A percentile compares a stretch with the other conserved stretches of the same genome.
phyloP scores from a whole-genome alignment of 2,113 vertebrate species.

The Lophius piscatorius region DNA sequence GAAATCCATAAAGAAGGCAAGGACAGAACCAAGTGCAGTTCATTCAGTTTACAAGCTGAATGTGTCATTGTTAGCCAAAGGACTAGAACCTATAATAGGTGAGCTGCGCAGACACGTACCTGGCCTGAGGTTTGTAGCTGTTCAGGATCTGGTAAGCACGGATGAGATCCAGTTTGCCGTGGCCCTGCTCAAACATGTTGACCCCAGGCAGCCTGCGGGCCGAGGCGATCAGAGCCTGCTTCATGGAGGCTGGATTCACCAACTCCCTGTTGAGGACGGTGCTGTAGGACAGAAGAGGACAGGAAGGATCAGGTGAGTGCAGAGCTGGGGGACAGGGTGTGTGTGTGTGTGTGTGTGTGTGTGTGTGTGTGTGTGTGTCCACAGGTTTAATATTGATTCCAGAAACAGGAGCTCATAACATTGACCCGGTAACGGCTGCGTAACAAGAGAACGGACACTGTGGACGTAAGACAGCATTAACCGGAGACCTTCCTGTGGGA shows the following conservation, averaged over 20 bases:
- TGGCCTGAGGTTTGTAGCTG: slow-evolving; percentile 97
- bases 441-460: slow-evolving; percentile 21
- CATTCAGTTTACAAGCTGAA: too few species aligned
- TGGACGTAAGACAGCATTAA: background rate
- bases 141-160: slow-evolving; percentile 96
- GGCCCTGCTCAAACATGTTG: slow-evolving; percentile 99
- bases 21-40: too few species aligned
- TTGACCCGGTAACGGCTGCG: slow-evolving; percentile 22
- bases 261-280: slow-evolving; percentile 93
- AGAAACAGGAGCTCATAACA: slow-evolving; percentile 35
- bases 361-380: slow-evolving; percentile 1
- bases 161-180: slow-evolving; percentile 96
- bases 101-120: slow-evolving; percentile 73
- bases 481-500: slow-evolving; percentile 17
- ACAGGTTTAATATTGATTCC: slow-evolving; percentile 22
- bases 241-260: slow-evolving; percentile 98
- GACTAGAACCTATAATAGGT: too few species aligned
- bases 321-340: background rate
- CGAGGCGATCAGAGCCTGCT: slow-evolving; percentile 96
- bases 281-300: slow-evolving; percentile 71
- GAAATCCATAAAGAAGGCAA: too few species aligned
- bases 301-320: slow-evolving; percentile 7
- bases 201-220: slow-evolving; percentile 95
- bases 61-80: too few species aligned
- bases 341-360: background rate